Conservation (phyloP, 2,797 vertebrate species). For the Nannoperca australis region DNA sequence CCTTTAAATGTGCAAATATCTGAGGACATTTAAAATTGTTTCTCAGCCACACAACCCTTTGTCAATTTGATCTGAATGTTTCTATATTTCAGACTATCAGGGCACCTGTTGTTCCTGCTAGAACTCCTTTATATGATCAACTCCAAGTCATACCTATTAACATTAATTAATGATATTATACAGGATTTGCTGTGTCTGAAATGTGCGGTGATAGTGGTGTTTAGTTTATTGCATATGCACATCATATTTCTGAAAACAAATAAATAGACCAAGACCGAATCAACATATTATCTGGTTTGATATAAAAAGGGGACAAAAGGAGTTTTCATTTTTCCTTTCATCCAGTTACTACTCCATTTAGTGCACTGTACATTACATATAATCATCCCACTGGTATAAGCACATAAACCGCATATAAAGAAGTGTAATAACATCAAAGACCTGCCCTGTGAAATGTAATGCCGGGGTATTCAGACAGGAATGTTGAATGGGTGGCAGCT, state of each 20-base stretch:
- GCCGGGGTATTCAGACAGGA: slow-evolving; percentile 71
- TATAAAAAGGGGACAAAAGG: slow-evolving; percentile 42
- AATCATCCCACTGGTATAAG: slow-evolving; percentile 68
- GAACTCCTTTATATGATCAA: slow-evolving; percentile 24
- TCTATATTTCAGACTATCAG: slow-evolving; percentile 39
- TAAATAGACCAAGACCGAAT: neutral
- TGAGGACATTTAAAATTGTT: slow-evolving; percentile 67
- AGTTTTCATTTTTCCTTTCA: slow-evolving; percentile 46
- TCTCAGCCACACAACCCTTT: slow-evolving; percentile 53
- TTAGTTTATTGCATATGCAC: neutral
- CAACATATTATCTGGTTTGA: slow-evolving; percentile 20
- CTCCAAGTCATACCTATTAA: slow-evolving; percentile 45
- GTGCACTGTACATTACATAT: slow-evolving; percentile 54
- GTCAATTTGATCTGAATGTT: slow-evolving; percentile 45
- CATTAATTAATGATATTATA: slow-evolving; percentile 54
- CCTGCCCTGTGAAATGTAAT: slow-evolving; percentile 74
- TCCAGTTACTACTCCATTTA: slow-evolving; percentile 41
- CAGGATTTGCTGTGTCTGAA: slow-evolving; percentile 37
- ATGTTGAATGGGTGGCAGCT: slow-evolving; percentile 77
- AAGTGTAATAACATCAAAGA: slow-evolving; percentile 79
- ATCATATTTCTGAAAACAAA: slow-evolving; percentile 20
- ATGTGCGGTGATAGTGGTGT: neutral
- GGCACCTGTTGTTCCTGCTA: slow-evolving; percentile 38
- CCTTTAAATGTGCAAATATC: slow-evolving; percentile 78
- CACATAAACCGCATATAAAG: slow-evolving; percentile 74